Evolutionary conservation across 2,113 vertebrate species (phyloP), one percentile per base, ranked within the genome.

Genomic region (Neodon shergylaensis): DNA sequence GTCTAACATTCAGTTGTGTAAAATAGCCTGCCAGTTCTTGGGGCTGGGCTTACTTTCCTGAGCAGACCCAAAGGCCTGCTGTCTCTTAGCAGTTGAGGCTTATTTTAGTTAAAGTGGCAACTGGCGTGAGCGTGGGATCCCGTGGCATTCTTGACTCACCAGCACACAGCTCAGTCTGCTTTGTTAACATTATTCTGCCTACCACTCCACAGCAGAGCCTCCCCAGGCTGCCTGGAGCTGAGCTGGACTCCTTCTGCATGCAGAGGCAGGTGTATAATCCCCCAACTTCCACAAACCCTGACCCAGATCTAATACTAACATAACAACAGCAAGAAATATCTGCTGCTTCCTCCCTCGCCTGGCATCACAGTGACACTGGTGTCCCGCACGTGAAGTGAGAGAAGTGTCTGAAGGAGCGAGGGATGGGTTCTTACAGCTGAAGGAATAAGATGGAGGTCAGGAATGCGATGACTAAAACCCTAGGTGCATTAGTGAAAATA

Each of bases 21-120:
- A 0, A 92, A 63, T 42, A 85, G 81, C 58, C 84, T 88, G 76
- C 39, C 36, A 49, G 52, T 92, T 94, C 81, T 92, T 95, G 95
- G 86, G 44, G 87, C 76, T 88, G 94, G 91, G 63, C 33, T 95
- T 14, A 68, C 86, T 95, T 96, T 94, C 91, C n/a, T 88, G 88
- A 95, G 91, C 66, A 94, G 85, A 94, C 65, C 88, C 47, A 92
- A 96, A 96, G 88, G 63, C 61, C 92, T 96, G 73, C 89, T 95
- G 77, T 96, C 82, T 95, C 93, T 96, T 97, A 94, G 93, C 91
- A 94, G 90, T 72, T 96, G 92, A 96, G 63, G 54, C 95, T 96
- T 97, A 96, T 97, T 97, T 97, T 95, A 92, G 85, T 96, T 94
- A 74, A 93, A 95, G 90, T 97, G 90, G 90, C 28, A 72, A 92